Percentiles rank a stretch among this genome's conserved stretches.
Conservation (phyloP, 1,140 invertebrate genomes). For the Drosophila sulfurigaster region DNA sequence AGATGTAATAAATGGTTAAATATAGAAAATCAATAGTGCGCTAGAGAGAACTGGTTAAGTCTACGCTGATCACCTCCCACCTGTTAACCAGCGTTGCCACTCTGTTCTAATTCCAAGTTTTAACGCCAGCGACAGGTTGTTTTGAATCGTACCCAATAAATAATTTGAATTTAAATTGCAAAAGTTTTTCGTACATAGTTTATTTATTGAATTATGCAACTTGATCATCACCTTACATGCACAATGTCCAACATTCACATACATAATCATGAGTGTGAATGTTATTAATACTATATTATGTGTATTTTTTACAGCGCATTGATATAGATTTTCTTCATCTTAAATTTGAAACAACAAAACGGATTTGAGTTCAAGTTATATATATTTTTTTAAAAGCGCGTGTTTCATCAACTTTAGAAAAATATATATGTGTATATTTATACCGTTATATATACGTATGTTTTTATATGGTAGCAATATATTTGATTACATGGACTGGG, state of each 20-base stretch:
- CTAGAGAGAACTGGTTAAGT: no score
- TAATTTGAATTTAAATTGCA: constrained; percentile 9
- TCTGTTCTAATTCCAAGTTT: not conserved
- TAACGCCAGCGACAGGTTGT: not conserved
- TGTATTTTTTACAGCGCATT: constrained; percentile 79
- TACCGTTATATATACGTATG: constrained; percentile 62
- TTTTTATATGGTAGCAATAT: constrained; percentile 69
- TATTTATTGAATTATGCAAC: constrained; percentile 78
- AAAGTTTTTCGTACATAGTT: constrained; percentile 57
- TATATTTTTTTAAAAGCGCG: constrained; percentile 59
- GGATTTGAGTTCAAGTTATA: constrained; percentile 28
- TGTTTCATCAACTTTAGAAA: constrained; percentile 73
- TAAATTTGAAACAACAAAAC: constrained; percentile 59
- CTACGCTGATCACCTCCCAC: no score
- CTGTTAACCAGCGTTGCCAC: constrained; percentile 19
- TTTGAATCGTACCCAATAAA: not conserved
- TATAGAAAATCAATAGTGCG: no score
- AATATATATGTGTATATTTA: constrained; percentile 68
- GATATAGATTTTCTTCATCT: constrained; percentile 64
- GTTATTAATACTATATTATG: constrained; percentile 71
- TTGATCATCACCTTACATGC: constrained; percentile 68
- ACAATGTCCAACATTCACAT: constrained; percentile 42
- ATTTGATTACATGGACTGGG: constrained; percentile 80
- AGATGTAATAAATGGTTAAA: no score
- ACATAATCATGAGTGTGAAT: constrained; percentile 40